Conservation (phyloP, 2,797 vertebrate species). For the Sternarchorhynchus goeldii region DNA sequence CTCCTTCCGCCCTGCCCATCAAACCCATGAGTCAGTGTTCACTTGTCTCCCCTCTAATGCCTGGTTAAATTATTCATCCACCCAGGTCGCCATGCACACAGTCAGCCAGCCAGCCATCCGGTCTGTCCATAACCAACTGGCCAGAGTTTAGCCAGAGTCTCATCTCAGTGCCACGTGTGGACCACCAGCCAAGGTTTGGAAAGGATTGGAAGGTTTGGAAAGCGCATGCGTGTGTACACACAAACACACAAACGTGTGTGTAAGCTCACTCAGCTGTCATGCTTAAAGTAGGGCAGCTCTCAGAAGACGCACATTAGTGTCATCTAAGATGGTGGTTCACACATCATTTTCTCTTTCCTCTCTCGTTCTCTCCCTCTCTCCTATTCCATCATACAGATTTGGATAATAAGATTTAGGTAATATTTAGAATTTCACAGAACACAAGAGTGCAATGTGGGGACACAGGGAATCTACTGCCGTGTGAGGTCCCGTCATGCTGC, state of each 20-base stretch:
- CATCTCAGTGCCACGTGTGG: slow-evolving; percentile 18
- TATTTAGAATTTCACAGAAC: too few relatives aligned
- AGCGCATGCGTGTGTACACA: slow-evolving; percentile 15
- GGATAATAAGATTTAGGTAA: too few relatives aligned
- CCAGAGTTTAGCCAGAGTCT: slow-evolving; percentile 45
- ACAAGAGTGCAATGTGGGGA: too few relatives aligned
- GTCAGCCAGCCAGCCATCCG: slow-evolving; percentile 59
- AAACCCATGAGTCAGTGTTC: slow-evolving; percentile 63
- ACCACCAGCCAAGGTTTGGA: slow-evolving; percentile 44
- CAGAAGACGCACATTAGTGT: slow-evolving; percentile 43
- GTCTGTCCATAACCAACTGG: slow-evolving; percentile 39
- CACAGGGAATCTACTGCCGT: too few relatives aligned
- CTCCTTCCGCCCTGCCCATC: slow-evolving; percentile 12
- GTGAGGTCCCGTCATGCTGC: too few relatives aligned
- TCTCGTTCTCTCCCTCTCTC: too few relatives aligned
- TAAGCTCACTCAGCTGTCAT: slow-evolving; percentile 47
- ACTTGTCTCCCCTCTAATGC: slow-evolving; percentile 59
- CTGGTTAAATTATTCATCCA: slow-evolving; percentile 71
- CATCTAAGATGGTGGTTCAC: slow-evolving; percentile 27
- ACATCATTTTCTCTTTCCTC: neutral
- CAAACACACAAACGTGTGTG: neutral
- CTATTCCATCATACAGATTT: too few relatives aligned
- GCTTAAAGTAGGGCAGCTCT: slow-evolving; percentile 60
- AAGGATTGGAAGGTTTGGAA: slow-evolving; percentile 33
- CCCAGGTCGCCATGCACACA: slow-evolving; percentile 34